phyloP scores from a whole-genome alignment of 2,888 invertebrate genomes.

The Erannis defoliaria region DNA sequence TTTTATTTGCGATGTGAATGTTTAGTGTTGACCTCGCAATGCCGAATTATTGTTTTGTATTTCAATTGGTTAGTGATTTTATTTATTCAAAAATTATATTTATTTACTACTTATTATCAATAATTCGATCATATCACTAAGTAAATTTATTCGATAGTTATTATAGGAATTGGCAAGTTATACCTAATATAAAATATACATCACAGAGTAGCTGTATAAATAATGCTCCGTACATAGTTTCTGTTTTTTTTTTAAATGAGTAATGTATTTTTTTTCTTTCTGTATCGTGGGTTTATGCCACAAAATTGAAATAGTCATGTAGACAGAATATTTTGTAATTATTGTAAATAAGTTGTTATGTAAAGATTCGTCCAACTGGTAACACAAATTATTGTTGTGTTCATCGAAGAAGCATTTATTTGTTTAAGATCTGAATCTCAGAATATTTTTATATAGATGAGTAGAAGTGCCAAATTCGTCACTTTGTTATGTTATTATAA shows the following conservation, averaged over 20 bases:
- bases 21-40: constrained; percentile 60
- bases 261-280: constrained; percentile 13
- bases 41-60: constrained; percentile 62
- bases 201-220: constrained; percentile 29
- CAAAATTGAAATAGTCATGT: constrained; percentile 52
- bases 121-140: constrained; percentile 35
- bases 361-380: constrained; percentile 71
- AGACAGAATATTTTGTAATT: constrained; percentile 68
- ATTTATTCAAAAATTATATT: constrained; percentile 51
- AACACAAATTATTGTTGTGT: constrained; percentile 51
- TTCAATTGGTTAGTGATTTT: constrained; percentile 61
- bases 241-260: constrained; percentile 14
- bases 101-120: constrained; percentile 28
- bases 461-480: constrained; percentile 76
- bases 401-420: constrained; percentile 75
- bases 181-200: constrained; percentile 20
- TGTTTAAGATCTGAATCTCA: constrained; percentile 75
- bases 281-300: constrained; percentile 31
- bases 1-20: constrained; percentile 39
- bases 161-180: constrained; percentile 28
- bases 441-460: constrained; percentile 60
- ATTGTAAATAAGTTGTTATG: constrained; percentile 80
- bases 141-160: constrained; percentile 32
- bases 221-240: constrained; percentile 11
- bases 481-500: constrained; percentile 61